phyloP scores from a whole-genome alignment of 2,113 vertebrate species.

The Bucco capensis region DNA sequence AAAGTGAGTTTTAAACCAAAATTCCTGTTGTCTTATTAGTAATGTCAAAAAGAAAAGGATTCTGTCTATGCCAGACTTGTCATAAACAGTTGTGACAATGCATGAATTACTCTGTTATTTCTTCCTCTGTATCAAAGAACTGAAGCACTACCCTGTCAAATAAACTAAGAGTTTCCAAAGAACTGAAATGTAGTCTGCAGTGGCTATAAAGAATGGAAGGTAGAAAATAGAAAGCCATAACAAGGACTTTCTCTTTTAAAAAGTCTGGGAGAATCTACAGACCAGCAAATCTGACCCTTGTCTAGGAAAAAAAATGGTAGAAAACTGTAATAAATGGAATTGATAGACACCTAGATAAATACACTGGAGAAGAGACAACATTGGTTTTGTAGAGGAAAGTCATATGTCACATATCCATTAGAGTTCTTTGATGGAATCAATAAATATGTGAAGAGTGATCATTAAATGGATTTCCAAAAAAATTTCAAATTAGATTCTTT shows the following conservation, averaged over 20 bases:
- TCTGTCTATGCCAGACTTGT: background rate
- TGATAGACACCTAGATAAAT: background rate
- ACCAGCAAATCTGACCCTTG: background rate
- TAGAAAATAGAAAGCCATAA: background rate
- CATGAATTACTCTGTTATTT: background rate
- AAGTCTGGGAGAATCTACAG: background rate
- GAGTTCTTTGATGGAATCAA: slow-evolving; percentile 11
- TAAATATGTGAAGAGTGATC: slow-evolving; percentile 24
- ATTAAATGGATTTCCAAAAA: slow-evolving; percentile 13
- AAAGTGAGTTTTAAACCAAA: background rate
- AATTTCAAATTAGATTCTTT: background rate
- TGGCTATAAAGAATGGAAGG: background rate
- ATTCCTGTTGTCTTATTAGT: background rate
- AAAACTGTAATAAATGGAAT: background rate
- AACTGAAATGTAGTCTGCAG: background rate
- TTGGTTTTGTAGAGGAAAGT: background rate
- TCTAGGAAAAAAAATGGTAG: background rate
- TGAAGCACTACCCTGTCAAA: background rate
- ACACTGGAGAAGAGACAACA: background rate
- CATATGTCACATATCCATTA: slow-evolving; percentile 48
- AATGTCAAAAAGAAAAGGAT: background rate
- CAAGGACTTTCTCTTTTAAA: background rate
- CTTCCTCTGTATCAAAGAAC: background rate
- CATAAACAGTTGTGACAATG: background rate
- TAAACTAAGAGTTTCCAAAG: background rate